Base-by-base conservation (phyloP, 2,113 vertebrate species). In the Cnemophilus loriae region DNA sequence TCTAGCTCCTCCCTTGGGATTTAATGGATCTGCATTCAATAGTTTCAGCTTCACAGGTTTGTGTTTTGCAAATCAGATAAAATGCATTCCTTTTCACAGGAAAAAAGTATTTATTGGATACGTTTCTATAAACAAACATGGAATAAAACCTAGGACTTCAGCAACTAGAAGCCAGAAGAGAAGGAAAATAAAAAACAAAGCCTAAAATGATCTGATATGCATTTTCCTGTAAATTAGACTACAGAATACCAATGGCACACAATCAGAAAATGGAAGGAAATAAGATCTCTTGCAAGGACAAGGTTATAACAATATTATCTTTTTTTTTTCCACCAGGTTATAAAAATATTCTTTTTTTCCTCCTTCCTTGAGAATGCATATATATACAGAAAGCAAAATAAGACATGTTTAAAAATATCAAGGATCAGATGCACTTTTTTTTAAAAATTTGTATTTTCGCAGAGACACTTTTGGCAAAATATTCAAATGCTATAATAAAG, bases 41-140 rank as follows among this genome's bases (percentile, higher is more conserved):
- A 26, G 42, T 90, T 88, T 75, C 11, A 47, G 41, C 46, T 92
- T 71, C 71, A 89, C 61, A 77, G 69, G 59, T 91, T 87, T 93
- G 50, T 92, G 56, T 53, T 67, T 96, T 69, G 67, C 87, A 95
- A 90, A 57, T 55, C 47, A 82, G 77, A 75, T 93, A 90, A 94
- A 87, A 63, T 44, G 18, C n/a, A 35, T 89, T 73, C 56, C 27
- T 95, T 94, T 93, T 88, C 76, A 68, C 42, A 86, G 53, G 32
- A 33, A n/a, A 87, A 67, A 89, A 28, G 8, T 53, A 93, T 88
- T 93, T 96, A 77, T 85, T 96, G 67, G 76, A 30, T 82, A 87
- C 23, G 7, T 85, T 95, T 95, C 75, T 90, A 52, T 90, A 93
- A 96, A 77, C 81, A 95, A 82, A 74, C 71, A 64, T 68, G 69